A percentile compares a stretch with the other conserved stretches of the same genome.
Conservation (phyloP, 2,113 vertebrate genomes). For the Eubucco bourcierii region DNA sequence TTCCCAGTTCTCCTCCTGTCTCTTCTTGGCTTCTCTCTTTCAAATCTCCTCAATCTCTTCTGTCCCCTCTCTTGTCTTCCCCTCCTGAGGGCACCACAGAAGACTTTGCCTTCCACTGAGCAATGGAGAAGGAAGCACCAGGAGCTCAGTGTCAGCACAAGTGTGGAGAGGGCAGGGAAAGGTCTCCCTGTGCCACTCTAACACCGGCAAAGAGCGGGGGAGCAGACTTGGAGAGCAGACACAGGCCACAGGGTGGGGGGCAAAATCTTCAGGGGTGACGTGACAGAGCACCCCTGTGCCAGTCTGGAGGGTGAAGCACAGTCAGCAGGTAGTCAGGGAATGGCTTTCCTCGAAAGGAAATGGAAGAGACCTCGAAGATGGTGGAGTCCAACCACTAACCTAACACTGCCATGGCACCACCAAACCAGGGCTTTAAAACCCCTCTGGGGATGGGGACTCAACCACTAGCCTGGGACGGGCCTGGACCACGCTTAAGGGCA, state of each 20-base stretch:
- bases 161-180: not conserved
- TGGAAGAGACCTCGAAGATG: not conserved
- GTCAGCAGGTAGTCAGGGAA: not conserved
- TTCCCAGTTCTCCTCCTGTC: not conserved
- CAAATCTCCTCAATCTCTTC: not conserved
- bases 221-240: not conserved
- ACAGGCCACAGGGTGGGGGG: not conserved
- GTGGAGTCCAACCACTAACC: not conserved
- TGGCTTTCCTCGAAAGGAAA: not conserved
- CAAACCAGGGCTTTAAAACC: not conserved
- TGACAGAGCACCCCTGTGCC: not conserved
- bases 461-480: not conserved
- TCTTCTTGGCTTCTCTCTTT: not conserved
- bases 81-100: not conserved
- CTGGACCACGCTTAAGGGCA: not conserved
- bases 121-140: not conserved
- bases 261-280: not conserved
- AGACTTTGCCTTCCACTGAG: not conserved
- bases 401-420: not conserved
- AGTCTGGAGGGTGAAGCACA: fast-evolving
- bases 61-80: not conserved
- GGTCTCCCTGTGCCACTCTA: not conserved
- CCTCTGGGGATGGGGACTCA: not conserved
- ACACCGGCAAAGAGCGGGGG: fast-evolving
- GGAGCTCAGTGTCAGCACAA: not conserved